Evolutionary conservation across 2,888 invertebrate genomes (phyloP).

Genomic region (Dioctria linearis): DNA sequence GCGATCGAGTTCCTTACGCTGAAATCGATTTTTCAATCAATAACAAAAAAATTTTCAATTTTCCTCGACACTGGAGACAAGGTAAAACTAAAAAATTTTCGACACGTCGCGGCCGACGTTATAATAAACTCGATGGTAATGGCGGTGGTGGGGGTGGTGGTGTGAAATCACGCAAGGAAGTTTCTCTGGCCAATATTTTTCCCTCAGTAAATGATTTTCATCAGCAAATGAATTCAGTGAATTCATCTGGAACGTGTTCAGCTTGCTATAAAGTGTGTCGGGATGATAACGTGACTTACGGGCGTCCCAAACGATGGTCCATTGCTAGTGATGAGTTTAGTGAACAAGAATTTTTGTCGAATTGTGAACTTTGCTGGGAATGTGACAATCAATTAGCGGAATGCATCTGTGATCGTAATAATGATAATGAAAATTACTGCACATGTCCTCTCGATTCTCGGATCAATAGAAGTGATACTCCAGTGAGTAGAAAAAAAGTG

Average conservation of each 20-base stretch:
- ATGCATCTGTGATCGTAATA: slow-evolving; percentile 59
- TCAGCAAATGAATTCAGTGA: slow-evolving; percentile 48
- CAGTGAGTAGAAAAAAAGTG: slow-evolving; percentile 60
- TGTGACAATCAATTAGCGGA: slow-evolving; percentile 62
- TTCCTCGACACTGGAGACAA: slow-evolving; percentile 61
- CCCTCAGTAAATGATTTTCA: slow-evolving; percentile 60
- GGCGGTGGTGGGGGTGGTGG: not conserved
- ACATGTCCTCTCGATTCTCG: slow-evolving; percentile 35
- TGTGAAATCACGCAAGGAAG: slow-evolving; percentile 58
- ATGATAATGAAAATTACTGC: slow-evolving; percentile 53
- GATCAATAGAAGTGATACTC: slow-evolving; percentile 16
- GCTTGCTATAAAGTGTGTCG: slow-evolving; percentile 58
- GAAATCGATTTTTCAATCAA: slow-evolving; percentile 56
- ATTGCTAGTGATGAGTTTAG: slow-evolving; percentile 62
- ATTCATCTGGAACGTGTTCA: slow-evolving; percentile 59
- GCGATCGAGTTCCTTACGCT: slow-evolving; percentile 53
- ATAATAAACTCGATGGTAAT: slow-evolving; percentile 46
- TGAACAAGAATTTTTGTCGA: slow-evolving; percentile 62
- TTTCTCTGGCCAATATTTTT: slow-evolving; percentile 61
- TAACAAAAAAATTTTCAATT: slow-evolving; percentile 58
- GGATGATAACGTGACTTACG: slow-evolving; percentile 43
- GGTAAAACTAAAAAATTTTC: slow-evolving; percentile 54
- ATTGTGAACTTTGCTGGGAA: slow-evolving; percentile 62
- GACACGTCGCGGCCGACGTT: slow-evolving; percentile 56
- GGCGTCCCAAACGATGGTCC: slow-evolving; percentile 58